Conservation (phyloP, 2,113 vertebrate species). For the Sinocyclocheilus maitianheensis region DNA sequence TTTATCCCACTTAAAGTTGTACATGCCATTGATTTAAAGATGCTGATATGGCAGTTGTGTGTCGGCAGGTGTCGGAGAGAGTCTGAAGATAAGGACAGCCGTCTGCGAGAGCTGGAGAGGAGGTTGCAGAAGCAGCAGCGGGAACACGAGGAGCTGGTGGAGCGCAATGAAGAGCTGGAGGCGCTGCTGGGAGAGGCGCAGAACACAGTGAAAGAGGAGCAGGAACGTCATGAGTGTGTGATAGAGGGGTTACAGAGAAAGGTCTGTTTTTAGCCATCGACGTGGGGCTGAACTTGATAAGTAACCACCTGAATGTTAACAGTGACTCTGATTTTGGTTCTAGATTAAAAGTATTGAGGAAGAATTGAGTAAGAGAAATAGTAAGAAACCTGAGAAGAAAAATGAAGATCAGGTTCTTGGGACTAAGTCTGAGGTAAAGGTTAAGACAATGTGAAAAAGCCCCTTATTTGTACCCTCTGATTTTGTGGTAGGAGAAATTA, state of each 20-base stretch:
- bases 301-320: background rate
- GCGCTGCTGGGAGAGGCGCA: slow-evolving; percentile 79
- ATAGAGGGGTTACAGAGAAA: slow-evolving; percentile 78
- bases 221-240: slow-evolving; percentile 76
- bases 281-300: background rate
- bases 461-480: background rate
- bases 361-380: slow-evolving; percentile 71
- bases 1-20: background rate
- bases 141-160: slow-evolving; percentile 77
- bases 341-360: slow-evolving; percentile 80
- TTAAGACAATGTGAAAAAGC: background rate
- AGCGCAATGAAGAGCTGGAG: slow-evolving; percentile 83
- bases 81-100: slow-evolving; percentile 71
- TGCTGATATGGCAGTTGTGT: background rate
- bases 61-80: slow-evolving; percentile 75
- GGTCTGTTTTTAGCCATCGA: slow-evolving; percentile 62
- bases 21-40: background rate
- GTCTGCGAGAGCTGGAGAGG: slow-evolving; percentile 78
- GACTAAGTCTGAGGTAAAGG: slow-evolving; percentile 49
- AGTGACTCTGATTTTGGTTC: slow-evolving; percentile 26
- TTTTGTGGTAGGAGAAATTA: background rate
- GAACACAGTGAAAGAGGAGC: slow-evolving; percentile 76
- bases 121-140: slow-evolving; percentile 76
- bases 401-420: slow-evolving; percentile 63
- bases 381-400: slow-evolving; percentile 59